These are phyloP conservation scores for Lasiurus cinereus DNA, from an alignment of 2,113 vertebrate genomes.

Conservation along the genomic window DNA sequence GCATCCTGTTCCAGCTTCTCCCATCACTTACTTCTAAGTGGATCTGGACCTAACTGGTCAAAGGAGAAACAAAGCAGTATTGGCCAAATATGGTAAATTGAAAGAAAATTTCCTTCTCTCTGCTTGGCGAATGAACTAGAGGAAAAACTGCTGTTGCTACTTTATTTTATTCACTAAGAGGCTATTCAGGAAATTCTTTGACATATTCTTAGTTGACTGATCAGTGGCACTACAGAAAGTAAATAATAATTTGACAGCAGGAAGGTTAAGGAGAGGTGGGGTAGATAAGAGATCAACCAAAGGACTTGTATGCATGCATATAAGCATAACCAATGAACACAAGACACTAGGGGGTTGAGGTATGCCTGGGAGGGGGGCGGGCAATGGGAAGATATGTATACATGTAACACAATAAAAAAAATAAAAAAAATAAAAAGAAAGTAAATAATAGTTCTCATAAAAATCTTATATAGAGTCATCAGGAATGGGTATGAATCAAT, in stretches of 20 bases:
- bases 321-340: too few species aligned
- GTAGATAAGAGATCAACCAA: too few species aligned
- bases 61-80: not conserved
- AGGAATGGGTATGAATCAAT: slow-evolving; percentile 25
- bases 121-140: not conserved
- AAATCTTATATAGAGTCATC: slow-evolving; percentile 4
- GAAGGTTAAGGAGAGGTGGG: too few species aligned
- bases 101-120: not conserved
- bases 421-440: not conserved
- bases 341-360: too few species aligned
- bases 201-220: slow-evolving; percentile 20
- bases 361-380: too few species aligned
- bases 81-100: not conserved
- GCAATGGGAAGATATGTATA: too few species aligned
- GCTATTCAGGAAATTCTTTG: not conserved
- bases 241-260: not conserved
- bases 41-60: slow-evolving; percentile 14
- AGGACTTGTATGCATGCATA: too few species aligned
- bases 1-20: not conserved
- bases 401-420: too few species aligned
- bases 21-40: not conserved
- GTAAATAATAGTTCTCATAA: not conserved
- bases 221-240: not conserved
- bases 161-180: slow-evolving; percentile 36
- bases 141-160: not conserved